Evolutionary conservation across 2,113 vertebrate species (phyloP).

Genomic region (Marcusenius ussheri): DNA sequence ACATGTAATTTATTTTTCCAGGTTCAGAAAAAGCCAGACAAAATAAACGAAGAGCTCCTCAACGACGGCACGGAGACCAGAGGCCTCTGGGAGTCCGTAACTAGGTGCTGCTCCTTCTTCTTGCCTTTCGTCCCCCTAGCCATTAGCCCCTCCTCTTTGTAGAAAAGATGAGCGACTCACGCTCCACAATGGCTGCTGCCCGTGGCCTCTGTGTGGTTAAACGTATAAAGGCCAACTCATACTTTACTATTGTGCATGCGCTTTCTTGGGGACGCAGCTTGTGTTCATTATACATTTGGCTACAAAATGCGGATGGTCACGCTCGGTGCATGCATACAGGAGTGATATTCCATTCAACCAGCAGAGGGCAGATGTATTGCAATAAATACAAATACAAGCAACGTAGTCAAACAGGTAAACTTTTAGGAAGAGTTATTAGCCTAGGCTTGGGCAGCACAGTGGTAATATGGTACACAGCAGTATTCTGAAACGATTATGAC

Average conservation of each 20-base stretch:
- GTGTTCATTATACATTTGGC: not conserved
- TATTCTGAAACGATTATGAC: not conserved
- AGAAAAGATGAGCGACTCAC: not conserved
- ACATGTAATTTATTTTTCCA: conserved; percentile 25
- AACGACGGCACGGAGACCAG: conserved; percentile 57
- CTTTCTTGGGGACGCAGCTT: not conserved
- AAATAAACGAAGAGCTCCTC: conserved; percentile 65
- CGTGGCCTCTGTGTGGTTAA: not conserved
- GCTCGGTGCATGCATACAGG: not conserved
- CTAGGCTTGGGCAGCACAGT: not conserved
- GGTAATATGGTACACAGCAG: not conserved
- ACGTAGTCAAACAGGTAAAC: not conserved
- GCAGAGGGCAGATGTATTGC: not conserved
- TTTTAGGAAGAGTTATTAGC: not conserved
- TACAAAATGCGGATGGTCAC: not conserved
- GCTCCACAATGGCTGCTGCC: not conserved
- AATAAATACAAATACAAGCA: not conserved
- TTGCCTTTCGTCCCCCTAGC: not conserved
- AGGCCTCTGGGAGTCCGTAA: conserved; percentile 67
- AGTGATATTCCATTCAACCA: not conserved
- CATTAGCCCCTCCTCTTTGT: not conserved
- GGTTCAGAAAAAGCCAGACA: conserved; percentile 68
- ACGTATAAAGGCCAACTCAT: not conserved
- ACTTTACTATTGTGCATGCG: not conserved
- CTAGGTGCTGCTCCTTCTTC: conserved; percentile 45